Evolutionary conservation across 2,888 invertebrate species (phyloP).

Genomic region (Drosophila mimetica): DNA sequence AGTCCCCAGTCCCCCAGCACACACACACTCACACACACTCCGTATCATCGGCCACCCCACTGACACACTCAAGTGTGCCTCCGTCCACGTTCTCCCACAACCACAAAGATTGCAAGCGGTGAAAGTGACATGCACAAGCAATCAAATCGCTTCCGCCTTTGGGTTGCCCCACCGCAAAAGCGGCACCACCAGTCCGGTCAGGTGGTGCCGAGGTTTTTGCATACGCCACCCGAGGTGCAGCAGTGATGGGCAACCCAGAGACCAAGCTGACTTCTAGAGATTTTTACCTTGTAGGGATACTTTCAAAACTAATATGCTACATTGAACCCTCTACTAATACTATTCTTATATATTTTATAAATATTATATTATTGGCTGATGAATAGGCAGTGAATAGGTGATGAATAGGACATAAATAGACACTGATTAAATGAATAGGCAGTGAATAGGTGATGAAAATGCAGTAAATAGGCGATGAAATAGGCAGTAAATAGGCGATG

Average conservation of each 20-base stretch:
- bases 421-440: too few species aligned
- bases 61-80: conserved; percentile 32
- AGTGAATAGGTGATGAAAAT: too few species aligned
- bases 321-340: too few species aligned
- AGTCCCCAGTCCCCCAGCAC: conserved; percentile 17
- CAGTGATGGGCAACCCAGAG: neutral
- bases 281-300: too few species aligned
- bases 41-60: conserved; percentile 28
- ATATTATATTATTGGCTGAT: too few species aligned
- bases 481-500: too few species aligned
- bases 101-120: conserved; percentile 64
- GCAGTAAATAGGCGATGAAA: too few species aligned
- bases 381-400: too few species aligned
- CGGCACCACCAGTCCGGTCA: conserved; percentile 12
- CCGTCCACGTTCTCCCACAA: conserved; percentile 26
- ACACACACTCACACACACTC: conserved; percentile 25
- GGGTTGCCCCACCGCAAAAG: conserved; percentile 25
- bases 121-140: conserved; percentile 84
- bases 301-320: too few species aligned
- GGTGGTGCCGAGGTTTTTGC: conserved; percentile 30
- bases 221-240: conserved; percentile 1
- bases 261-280: too few species aligned
- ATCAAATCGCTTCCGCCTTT: conserved; percentile 74
- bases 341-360: too few species aligned
- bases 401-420: too few species aligned